These are phyloP conservation scores for Dinomys branickii DNA, from an alignment of 2,113 vertebrate species.

Conservation along the genomic window DNA sequence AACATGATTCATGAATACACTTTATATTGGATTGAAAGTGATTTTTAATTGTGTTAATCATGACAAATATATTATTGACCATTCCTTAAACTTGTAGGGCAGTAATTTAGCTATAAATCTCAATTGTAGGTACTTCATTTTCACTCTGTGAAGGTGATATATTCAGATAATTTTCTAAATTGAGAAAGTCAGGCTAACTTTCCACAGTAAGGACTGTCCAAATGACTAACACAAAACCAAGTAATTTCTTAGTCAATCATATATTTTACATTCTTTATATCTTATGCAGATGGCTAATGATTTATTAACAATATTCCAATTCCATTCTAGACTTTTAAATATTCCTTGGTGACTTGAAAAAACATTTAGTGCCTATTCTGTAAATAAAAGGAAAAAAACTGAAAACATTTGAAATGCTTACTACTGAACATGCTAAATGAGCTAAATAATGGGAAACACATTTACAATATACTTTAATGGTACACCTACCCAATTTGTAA, in stretches of 20 bases:
- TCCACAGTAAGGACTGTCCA: constrained; percentile 23
- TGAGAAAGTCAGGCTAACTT: constrained; percentile 48
- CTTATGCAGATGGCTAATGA: constrained; percentile 67
- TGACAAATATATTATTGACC: background rate
- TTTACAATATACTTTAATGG: constrained; percentile 87
- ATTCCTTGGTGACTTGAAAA: constrained; percentile 78
- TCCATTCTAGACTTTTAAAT: constrained; percentile 67
- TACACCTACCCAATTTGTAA: constrained; percentile 87
- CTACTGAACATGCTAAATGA: constrained; percentile 86
- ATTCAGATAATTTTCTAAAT: constrained; percentile 37
- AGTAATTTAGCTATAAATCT: background rate
- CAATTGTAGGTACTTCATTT: constrained; percentile 7
- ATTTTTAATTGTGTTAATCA: background rate
- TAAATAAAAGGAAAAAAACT: constrained; percentile 71
- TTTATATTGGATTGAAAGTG: background rate
- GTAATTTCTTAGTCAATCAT: constrained; percentile 16
- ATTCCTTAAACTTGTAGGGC: background rate
- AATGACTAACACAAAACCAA: constrained; percentile 66
- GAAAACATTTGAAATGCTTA: constrained; percentile 83
- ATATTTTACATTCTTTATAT: constrained; percentile 63
- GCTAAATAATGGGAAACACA: constrained; percentile 90
- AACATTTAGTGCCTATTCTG: constrained; percentile 79
- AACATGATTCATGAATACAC: background rate
- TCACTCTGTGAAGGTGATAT: background rate
- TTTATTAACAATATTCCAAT: constrained; percentile 72